phyloP scores from a whole-genome alignment of 2,113 vertebrate species.

The Pangasianodon hypophthalmus region DNA sequence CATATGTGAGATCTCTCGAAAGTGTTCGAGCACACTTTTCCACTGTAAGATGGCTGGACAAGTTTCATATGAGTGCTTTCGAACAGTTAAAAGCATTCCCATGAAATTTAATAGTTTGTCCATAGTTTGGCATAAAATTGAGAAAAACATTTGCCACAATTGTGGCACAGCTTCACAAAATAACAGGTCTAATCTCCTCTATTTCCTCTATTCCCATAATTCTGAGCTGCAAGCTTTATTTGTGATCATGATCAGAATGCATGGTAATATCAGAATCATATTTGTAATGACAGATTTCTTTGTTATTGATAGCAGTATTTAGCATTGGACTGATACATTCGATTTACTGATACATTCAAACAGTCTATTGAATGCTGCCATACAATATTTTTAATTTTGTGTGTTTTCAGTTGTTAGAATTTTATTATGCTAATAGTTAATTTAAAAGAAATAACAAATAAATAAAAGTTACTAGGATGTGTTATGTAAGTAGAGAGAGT shows the following conservation, averaged over 20 bases:
- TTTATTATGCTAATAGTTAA: not conserved
- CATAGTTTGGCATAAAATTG: not conserved
- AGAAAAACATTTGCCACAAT: not conserved
- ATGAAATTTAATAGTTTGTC: not conserved
- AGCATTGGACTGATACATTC: not conserved
- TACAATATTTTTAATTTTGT: not conserved
- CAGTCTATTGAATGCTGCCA: not conserved
- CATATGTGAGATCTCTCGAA: not conserved
- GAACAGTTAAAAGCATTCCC: not conserved
- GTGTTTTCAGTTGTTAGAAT: not conserved
- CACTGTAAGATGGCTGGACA: not conserved
- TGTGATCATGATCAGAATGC: not conserved
- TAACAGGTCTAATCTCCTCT: not conserved
- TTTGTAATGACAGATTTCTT: not conserved
- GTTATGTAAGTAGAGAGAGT: not conserved
- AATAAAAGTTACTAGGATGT: not conserved
- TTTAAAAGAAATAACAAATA: not conserved
- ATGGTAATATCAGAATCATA: not conserved
- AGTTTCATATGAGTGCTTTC: not conserved
- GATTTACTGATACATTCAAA: not conserved
- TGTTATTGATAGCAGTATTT: not conserved
- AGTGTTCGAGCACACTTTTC: not conserved
- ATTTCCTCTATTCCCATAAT: not conserved
- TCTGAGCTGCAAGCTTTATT: not conserved
- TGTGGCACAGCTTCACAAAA: not conserved